Conservation (phyloP, 2,888 invertebrate species). For the Cephus runcator region DNA sequence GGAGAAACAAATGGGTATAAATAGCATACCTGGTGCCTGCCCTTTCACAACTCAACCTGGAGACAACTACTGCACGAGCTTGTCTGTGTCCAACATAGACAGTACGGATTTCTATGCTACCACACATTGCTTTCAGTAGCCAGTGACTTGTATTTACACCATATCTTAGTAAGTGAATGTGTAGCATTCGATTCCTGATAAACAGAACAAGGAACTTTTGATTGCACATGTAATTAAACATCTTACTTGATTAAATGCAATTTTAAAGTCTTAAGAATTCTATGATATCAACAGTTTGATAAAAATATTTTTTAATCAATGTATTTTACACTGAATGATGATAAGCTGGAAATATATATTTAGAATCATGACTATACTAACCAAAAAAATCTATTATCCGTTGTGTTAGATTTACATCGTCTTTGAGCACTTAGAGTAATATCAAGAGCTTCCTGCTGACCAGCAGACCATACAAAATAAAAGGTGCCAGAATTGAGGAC, state of each 20-base stretch:
- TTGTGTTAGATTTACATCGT: slow-evolving; percentile 79
- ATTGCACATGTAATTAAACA: no score
- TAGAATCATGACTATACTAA: slow-evolving; percentile 50
- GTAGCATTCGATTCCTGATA: slow-evolving; percentile 89
- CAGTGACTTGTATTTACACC: slow-evolving; percentile 91
- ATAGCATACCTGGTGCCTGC: slow-evolving; percentile 85
- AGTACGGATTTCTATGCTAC: slow-evolving; percentile 96
- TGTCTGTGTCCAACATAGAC: slow-evolving; percentile 97
- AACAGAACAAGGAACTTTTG: not conserved
- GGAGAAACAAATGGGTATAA: not conserved
- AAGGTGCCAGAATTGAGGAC: slow-evolving; percentile 98
- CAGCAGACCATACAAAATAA: slow-evolving; percentile 90
- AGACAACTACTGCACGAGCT: slow-evolving; percentile 94
- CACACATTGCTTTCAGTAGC: slow-evolving; percentile 96
- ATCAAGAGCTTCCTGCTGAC: slow-evolving; percentile 75
- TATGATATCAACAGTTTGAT: not conserved
- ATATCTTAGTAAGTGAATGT: slow-evolving; percentile 91
- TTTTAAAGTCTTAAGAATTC: not conserved
- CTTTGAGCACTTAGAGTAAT: slow-evolving; percentile 95
- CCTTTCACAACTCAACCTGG: slow-evolving; percentile 95
- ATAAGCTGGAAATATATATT: not conserved
- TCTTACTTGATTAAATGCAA: not conserved
- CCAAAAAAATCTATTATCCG: slow-evolving; percentile 99
- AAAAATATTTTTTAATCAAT: not conserved
- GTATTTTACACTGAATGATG: not conserved